phyloP scores from a whole-genome alignment of 2,888 invertebrate species.

The Apodemia duryi region DNA sequence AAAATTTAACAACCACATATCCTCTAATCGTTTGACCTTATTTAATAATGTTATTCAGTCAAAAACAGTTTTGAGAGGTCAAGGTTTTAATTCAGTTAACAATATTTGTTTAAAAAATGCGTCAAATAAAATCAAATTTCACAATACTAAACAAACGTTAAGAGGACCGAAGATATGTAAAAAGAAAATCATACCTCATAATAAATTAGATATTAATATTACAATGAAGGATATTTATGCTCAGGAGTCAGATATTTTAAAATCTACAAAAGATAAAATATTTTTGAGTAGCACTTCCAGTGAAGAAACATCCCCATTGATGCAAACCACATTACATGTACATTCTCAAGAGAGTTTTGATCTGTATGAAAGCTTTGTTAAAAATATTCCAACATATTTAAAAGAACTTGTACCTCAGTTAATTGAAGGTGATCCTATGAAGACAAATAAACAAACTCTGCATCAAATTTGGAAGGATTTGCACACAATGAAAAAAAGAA shows the following conservation, averaged over 20 bases:
- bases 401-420: slow-evolving; percentile 6
- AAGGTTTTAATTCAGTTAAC: slow-evolving; percentile 5
- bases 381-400: slow-evolving; percentile 1
- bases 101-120: neutral
- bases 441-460: neutral
- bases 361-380: neutral
- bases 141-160: neutral
- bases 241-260: too few relatives aligned
- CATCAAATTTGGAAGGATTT: neutral
- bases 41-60: slow-evolving; percentile 15
- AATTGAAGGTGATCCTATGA: slow-evolving; percentile 9
- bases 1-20: neutral
- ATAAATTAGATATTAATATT: too few relatives aligned
- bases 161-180: too few relatives aligned
- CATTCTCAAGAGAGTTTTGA: slow-evolving; percentile 8
- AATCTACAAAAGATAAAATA: neutral
- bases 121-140: neutral
- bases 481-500: neutral
- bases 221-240: too few relatives aligned
- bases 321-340: neutral
- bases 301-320: neutral
- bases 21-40: slow-evolving; percentile 6
- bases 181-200: too few relatives aligned
- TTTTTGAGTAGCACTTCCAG: slow-evolving; percentile 11
- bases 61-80: slow-evolving; percentile 15